Base-by-base conservation (phyloP, 1,140 invertebrate species). In the Armadillidium nasatum region DNA sequence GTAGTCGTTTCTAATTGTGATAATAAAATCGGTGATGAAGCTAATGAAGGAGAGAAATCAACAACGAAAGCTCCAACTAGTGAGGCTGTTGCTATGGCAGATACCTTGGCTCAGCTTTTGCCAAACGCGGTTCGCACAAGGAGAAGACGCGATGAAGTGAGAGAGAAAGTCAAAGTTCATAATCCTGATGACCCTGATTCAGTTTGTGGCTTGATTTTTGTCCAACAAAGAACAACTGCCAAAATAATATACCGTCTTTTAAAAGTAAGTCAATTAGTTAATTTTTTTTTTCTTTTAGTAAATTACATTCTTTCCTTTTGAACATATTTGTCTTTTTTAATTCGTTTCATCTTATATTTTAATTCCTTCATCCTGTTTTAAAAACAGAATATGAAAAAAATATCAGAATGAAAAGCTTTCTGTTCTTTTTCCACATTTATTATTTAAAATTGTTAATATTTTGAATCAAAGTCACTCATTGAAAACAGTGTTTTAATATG, bases 191-290 rank as follows among this genome's bases (percentile, higher is more conserved):
- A 81, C 67, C 80, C 80, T 4, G 77, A 78, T 71, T 79, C 80
- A 69, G 80, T 96, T n/a, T 91, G 89, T 80, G 90, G 88, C 0
- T 88, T 97, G 22, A 88, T 97, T 50, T 96, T 97, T 86, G 92
- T 94, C 0, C 86, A 92, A 83, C 87, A 91, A 78, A 87, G 93
- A 74, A 90, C 91, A 75, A 92, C 91, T 0, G 91, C 93, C 0
- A 91, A 93, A 85, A 86, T 92, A 10, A 83, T 97, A 0, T 91
- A 89, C 82, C 89, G 91, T 80, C 84, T 95, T 43, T 83, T 97
- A 0, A 88, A 90, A 81, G 89, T 90, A 84, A 84, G 85, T 73
- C 10, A 13, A 60, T 15, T 3, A 4, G 50, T 60, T 60, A n/a
- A n/a, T n/a, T n/a, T n/a, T n/a, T n/a, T n/a, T n/a, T n/a, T n/a